Conservation (phyloP, 2,113 vertebrate species). For the Phalacrocorax pelagicus region DNA sequence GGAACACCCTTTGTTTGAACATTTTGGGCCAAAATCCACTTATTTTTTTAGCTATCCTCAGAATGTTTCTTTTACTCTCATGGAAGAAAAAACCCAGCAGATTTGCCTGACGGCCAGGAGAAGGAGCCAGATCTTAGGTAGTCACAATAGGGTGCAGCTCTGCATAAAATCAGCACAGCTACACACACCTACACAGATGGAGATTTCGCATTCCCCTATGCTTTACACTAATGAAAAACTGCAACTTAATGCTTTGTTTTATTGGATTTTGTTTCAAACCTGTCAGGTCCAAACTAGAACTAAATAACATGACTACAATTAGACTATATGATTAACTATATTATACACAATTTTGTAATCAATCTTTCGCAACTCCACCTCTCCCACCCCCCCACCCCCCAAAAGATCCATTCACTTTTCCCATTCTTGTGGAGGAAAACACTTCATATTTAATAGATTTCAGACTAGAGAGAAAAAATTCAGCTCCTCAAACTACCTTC, state of each 20-base stretch:
- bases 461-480: not conserved
- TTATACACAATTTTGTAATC: not conserved
- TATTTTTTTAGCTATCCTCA: not conserved
- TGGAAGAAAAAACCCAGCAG: not conserved
- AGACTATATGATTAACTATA: not conserved
- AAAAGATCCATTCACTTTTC: not conserved
- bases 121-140: not conserved
- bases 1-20: not conserved
- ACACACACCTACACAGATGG: not conserved
- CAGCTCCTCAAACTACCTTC: not conserved
- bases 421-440: not conserved
- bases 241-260: not conserved
- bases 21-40: not conserved
- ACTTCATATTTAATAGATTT: not conserved
- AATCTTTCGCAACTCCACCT: not conserved
- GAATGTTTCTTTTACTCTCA: not conserved
- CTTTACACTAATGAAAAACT: not conserved
- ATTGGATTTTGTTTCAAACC: not conserved
- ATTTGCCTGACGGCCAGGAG: not conserved
- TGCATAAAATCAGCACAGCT: not conserved
- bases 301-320: not conserved
- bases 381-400: fast-evolving
- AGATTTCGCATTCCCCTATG: not conserved
- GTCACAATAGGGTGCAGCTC: not conserved
- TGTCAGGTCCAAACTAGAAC: not conserved